Conservation (phyloP, 2,113 vertebrate species). For the Excalfactoria chinensis region DNA sequence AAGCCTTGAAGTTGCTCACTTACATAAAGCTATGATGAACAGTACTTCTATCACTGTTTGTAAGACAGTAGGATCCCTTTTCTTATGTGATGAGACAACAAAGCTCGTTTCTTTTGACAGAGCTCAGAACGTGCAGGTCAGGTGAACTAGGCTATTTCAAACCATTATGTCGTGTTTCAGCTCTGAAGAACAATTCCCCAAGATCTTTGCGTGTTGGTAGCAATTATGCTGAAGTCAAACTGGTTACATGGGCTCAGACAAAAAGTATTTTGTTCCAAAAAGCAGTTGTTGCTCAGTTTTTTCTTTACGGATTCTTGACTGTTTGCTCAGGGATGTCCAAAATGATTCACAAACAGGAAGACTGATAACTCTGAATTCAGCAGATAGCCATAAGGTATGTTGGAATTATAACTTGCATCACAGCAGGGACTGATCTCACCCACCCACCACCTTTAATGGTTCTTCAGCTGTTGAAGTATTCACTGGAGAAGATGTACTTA, state of each 20-base stretch:
- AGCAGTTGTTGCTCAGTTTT: background rate
- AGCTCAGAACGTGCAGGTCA: background rate
- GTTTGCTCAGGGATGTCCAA: background rate
- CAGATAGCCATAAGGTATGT: background rate
- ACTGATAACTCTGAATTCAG: background rate
- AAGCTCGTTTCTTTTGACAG: background rate
- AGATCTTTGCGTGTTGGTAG: accelerated
- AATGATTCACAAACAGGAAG: background rate
- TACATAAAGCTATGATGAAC: background rate
- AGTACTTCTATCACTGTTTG: background rate
- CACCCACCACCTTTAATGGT: background rate
- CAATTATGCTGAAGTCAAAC: background rate
- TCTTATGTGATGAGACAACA: background rate
- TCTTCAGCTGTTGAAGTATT: background rate
- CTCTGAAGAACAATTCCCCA: background rate
- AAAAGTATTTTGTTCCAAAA: background rate
- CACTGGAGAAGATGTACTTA: background rate
- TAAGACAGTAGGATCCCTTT: background rate
- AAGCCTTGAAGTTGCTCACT: background rate
- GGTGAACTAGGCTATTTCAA: background rate
- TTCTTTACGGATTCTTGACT: background rate
- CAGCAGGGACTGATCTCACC: background rate
- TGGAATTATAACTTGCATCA: background rate
- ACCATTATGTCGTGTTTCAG: background rate
- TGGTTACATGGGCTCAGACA: background rate